Evolutionary conservation across 2,797 vertebrate species (phyloP).

Genomic region (Spinus olivaceus): DNA sequence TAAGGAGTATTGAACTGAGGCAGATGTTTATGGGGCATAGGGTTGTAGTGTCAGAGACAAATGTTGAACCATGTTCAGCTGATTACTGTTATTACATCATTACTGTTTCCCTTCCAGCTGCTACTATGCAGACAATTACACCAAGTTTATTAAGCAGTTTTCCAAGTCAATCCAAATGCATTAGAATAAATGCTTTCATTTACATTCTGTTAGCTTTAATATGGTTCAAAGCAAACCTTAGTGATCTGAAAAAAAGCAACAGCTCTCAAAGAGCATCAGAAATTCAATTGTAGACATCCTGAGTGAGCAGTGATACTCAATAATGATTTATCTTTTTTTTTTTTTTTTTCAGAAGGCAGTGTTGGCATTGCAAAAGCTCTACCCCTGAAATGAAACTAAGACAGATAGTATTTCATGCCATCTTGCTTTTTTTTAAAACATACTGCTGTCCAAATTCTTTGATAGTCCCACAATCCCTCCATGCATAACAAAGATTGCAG

Average conservation of each 20-base stretch:
- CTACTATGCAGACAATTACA: not conserved
- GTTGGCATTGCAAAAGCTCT: not conserved
- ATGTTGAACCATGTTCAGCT: not conserved
- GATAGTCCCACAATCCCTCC: not conserved
- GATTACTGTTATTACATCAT: not conserved
- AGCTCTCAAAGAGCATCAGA: not conserved
- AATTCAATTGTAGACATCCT: not conserved
- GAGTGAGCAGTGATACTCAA: not conserved
- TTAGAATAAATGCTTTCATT: not conserved
- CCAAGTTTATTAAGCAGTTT: not conserved
- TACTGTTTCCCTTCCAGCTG: not conserved
- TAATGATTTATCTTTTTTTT: not conserved
- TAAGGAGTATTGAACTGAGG: not conserved
- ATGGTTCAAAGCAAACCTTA: not conserved
- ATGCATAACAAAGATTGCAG: not conserved
- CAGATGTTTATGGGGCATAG: not conserved
- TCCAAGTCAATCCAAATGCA: not conserved
- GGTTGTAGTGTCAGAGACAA: not conserved
- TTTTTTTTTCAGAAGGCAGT: not conserved
- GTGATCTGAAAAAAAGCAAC: not conserved
- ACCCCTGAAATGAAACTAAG: not conserved
- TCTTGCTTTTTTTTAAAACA: not conserved
- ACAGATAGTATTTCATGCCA: not conserved
- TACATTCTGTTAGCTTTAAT: not conserved
- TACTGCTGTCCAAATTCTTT: not conserved